Evolutionary conservation across 1,140 invertebrate genomes (phyloP).

Genomic region (Caenorhabditis brenneri): DNA sequence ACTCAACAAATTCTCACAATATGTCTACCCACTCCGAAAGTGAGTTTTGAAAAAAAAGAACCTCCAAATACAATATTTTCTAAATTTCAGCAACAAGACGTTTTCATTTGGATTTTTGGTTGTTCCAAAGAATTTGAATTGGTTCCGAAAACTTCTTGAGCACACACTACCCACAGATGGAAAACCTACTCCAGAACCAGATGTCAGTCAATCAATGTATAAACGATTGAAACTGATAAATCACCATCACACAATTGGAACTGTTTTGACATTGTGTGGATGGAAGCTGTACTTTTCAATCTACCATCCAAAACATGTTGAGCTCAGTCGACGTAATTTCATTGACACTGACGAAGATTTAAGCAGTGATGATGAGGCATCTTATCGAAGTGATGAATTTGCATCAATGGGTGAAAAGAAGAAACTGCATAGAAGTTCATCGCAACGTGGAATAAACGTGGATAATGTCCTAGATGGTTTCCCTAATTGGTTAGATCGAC

Average conservation of each 20-base stretch:
- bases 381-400: slow-evolving; percentile 33
- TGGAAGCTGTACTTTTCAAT: slow-evolving; percentile 96
- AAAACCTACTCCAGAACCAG: slow-evolving; percentile 53
- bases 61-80: no score
- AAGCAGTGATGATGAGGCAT: slow-evolving; percentile 51
- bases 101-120: slow-evolving; percentile 90
- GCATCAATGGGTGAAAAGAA: slow-evolving; percentile 35
- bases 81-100: slow-evolving; percentile 85
- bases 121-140: slow-evolving; percentile 85
- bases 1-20: slow-evolving; percentile 86
- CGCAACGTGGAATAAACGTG: slow-evolving; percentile 54
- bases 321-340: slow-evolving; percentile 47
- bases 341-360: slow-evolving; percentile 54
- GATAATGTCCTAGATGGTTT: slow-evolving; percentile 87
- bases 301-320: slow-evolving; percentile 81
- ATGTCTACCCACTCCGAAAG: slow-evolving; percentile 92
- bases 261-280: slow-evolving; percentile 91
- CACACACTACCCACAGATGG: slow-evolving; percentile 77
- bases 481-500: slow-evolving; percentile 91
- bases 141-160: slow-evolving; percentile 88
- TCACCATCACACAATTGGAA: slow-evolving; percentile 93
- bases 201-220: slow-evolving; percentile 72
- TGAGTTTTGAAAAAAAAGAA: slow-evolving; percentile 74
- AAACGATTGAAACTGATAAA: slow-evolving; percentile 78
- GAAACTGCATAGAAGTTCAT: slow-evolving; percentile 33